Base-by-base conservation (phyloP, 2,797 vertebrate genomes). In the Manis javanica region DNA sequence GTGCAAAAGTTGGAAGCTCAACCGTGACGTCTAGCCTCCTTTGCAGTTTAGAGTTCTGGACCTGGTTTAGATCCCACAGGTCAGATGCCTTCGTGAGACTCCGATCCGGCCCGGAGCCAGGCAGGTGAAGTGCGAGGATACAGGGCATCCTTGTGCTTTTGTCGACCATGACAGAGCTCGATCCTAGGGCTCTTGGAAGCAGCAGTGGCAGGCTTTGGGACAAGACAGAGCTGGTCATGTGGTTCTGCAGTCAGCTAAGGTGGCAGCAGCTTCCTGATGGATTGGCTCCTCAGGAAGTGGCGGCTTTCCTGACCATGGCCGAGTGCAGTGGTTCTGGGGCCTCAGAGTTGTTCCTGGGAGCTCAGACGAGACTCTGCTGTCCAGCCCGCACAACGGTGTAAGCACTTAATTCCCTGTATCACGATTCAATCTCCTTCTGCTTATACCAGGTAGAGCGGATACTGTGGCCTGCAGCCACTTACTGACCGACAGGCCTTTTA, bases 381-480 rank as follows among this genome's bases (percentile, higher is more conserved):
- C 63, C 1, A 5, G 42, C 75, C 24, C n/a, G 68, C 71, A 46
- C 49, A 37, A 57, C 31, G 21, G 2, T 46, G 21, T 78, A 49
- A 87, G 91, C 68, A 59, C 12, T 23, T 10, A 24, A 66, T 51
- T 71, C 68, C 34, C 55, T 49, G 14, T 29, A 31, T 79, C 84
- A 23, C 23, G 34, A n/a, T 39, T 34, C 68, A 26, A 78, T 49
- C 23, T 29, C 18, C 15, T 71, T 74, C 90, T 75, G 71, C 39
- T 94, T 61, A 13, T 15, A 21, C 12, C 10, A 55, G 39, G 63
- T 39, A 68, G 71, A 46, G 39, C 21, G 16, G 26, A 13, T 68
- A 94, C 96, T 91, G 83, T 63, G 21, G 85, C 71, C 42, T 75
- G 79, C 53, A 66, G 84, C 18, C 42, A 23, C 77, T 75, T 21